These are phyloP conservation scores for Pinctada fucata DNA, from an alignment of 2,888 invertebrate genomes.

Conservation along the genomic window DNA sequence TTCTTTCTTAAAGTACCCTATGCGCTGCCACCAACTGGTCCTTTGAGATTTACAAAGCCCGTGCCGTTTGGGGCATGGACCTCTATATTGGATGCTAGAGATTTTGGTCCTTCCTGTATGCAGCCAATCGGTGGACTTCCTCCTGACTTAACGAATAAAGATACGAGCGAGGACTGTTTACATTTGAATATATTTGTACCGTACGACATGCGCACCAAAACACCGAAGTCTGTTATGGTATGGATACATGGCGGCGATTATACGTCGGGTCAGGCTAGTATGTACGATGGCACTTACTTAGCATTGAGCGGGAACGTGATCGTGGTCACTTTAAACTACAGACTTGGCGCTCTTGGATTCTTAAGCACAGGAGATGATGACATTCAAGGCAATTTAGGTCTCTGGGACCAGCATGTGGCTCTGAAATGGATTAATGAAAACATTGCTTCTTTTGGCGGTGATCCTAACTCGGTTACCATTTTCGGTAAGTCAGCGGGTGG, in stretches of 20 bases:
- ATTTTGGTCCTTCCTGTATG: conserved; percentile 1
- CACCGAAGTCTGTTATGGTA: conserved; percentile 12
- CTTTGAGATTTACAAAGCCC: no score
- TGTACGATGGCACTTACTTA: background rate
- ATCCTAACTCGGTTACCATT: background rate
- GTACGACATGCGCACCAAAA: background rate
- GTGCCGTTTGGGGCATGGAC: background rate
- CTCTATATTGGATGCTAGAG: background rate
- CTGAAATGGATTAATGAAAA: conserved; percentile 16
- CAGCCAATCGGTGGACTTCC: background rate
- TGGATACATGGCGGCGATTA: conserved; percentile 17
- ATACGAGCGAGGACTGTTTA: conserved; percentile 11
- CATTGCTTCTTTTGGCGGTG: conserved; percentile 1
- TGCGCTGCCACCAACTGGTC: no score
- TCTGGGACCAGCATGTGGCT: conserved; percentile 16
- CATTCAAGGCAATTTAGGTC: conserved; percentile 5
- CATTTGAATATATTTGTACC: conserved; percentile 11
- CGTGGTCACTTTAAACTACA: conserved; percentile 11
- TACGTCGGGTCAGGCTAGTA: background rate
- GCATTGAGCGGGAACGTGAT: conserved; percentile 13
- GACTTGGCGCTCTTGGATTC: conserved; percentile 15
- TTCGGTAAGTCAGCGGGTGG: conserved; percentile 15
- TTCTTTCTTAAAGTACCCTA: no score
- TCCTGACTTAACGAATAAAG: background rate
- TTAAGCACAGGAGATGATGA: background rate